Base-by-base conservation (phyloP, 2,113 vertebrate species). In the Scalopus aquaticus region DNA sequence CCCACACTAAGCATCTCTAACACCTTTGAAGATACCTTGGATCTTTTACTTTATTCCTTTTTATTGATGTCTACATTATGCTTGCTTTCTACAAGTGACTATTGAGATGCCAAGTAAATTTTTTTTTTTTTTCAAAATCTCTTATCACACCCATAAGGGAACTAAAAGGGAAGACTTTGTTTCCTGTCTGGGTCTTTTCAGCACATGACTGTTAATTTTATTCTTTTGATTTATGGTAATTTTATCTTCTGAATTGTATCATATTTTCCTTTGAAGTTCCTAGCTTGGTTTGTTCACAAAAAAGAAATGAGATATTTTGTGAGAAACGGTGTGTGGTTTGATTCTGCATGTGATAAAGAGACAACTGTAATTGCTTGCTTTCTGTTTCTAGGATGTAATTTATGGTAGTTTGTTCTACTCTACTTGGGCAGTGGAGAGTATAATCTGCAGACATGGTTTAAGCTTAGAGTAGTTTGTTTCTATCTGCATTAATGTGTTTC, bases 351-450 rank as follows among this genome's bases (percentile, higher is more conserved):
- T 58, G 20, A 51, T 49, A 32, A 77, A 86, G 46, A 80, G n/a
- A 70, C 2, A 56, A 37, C 32, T 54, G 0, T 72, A 39, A 69
- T 51, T 88, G 49, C 26, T 35, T 67, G n/a, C 39, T 81, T 93
- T 88, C 62, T 62, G n/a, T 51, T 73, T 93, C 90, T 89, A 42
- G 74, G 79, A 62, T 24, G 69, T 95, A 62, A 85, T 90, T 78
- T 92, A 37, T 95, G 67, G 16, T 85, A 8, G 16, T 94, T 65
- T 91, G 54, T 93, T 79, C 56, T 73, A 20, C 32, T 78, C 17
- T 37, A 72, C 28, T 60, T 72, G 49, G 58, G 42, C 24, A 67
- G 26, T 51, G 12, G 70, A 80, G 12, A 62, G 0, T 90, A 32
- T 81, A 65, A 60, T 70, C 44, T 91, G 28, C 42, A 93, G 35